Percentiles rank a stretch among this genome's conserved stretches.
Conservation (phyloP, 2,888 invertebrate species). For the Malthinus seriepunctatus region DNA sequence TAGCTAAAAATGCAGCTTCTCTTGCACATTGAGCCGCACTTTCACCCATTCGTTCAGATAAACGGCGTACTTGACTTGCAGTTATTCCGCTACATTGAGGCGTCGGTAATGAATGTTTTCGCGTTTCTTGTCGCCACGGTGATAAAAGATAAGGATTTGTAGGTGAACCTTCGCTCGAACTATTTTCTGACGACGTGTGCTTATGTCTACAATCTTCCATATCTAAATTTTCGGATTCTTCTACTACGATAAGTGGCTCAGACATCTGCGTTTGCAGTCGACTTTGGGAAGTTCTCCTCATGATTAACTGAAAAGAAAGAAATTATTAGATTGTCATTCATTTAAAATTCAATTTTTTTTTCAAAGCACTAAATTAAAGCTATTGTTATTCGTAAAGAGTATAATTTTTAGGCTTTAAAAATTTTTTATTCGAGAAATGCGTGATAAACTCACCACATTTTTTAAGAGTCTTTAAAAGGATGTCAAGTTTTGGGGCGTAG, state of each 20-base stretch:
- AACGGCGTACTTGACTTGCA: constrained; percentile 81
- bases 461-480: neutral
- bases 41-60: constrained; percentile 80
- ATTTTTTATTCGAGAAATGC: neutral
- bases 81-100: constrained; percentile 86
- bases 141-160: constrained; percentile 81
- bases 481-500: neutral
- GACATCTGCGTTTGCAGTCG: constrained; percentile 57
- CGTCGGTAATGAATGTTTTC: constrained; percentile 83
- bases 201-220: constrained; percentile 59
- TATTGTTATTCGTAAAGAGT: no score
- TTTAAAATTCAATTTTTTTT: neutral
- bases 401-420: neutral
- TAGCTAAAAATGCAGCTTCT: constrained; percentile 82
- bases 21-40: constrained; percentile 72
- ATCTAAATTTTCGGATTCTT: constrained; percentile 72
- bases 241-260: constrained; percentile 82
- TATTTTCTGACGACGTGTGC: constrained; percentile 60
- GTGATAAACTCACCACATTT: neutral
- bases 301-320: constrained; percentile 7
- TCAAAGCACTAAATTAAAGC: no score
- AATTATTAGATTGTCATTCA: neutral
- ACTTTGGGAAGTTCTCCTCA: constrained; percentile 44
- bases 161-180: constrained; percentile 76
- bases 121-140: constrained; percentile 75